Percentiles rank a stretch among this genome's conserved stretches.
These are phyloP conservation scores for Zhuqinia jingwanae DNA, from an alignment of 2,888 invertebrate genomes.

Conservation along the genomic window DNA sequence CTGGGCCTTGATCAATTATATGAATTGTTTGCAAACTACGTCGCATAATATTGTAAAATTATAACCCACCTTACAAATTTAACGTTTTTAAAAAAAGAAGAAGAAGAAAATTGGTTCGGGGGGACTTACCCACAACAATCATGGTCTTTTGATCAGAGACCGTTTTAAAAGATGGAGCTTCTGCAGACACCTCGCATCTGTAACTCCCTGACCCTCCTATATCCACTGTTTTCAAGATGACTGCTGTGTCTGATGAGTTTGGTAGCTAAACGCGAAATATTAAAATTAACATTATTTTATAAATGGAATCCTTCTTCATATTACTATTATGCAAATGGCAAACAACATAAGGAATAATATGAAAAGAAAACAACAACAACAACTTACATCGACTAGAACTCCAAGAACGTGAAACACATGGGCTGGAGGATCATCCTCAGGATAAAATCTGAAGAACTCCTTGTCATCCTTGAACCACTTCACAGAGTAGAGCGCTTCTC, in stretches of 20 bases:
- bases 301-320: too few species aligned
- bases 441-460: conserved; percentile 68
- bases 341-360: too few species aligned
- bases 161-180: conserved; percentile 89
- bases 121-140: conserved; percentile 86
- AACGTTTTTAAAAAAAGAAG: too few species aligned
- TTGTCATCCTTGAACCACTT: conserved; percentile 85
- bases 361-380: conserved; percentile 3
- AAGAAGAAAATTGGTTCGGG: not conserved
- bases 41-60: not conserved
- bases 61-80: too few species aligned
- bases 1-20: not conserved
- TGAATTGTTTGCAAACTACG: conserved; percentile 12
- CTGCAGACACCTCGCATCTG: conserved; percentile 90
- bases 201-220: conserved; percentile 88
- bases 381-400: conserved; percentile 92
- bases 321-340: too few species aligned
- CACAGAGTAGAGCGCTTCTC: conserved; percentile 91
- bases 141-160: conserved; percentile 83
- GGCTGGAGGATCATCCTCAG: conserved; percentile 88
- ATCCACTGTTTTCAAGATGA: conserved; percentile 86
- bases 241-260: conserved; percentile 85
- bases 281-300: conserved; percentile 1
- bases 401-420: conserved; percentile 90
- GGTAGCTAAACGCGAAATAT: conserved; percentile 83